Evolutionary conservation across 2,797 vertebrate species (phyloP).

Genomic region (Alectoris magna): DNA sequence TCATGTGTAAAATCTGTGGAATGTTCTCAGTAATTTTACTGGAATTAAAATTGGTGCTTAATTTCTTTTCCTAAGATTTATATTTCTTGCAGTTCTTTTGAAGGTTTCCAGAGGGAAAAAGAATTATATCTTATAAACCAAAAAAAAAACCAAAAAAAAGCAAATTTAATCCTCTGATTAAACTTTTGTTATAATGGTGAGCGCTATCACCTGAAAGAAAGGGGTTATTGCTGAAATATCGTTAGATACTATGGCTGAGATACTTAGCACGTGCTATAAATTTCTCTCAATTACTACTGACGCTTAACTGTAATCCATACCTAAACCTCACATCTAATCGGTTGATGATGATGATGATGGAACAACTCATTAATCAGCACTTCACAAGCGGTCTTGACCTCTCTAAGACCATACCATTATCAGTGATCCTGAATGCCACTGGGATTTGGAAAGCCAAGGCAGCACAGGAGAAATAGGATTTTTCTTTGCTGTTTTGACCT

Average conservation of each 20-base stretch:
- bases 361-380: constrained; percentile 42
- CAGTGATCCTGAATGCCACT: neutral
- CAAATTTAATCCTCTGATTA: constrained; percentile 33
- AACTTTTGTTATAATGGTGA: neutral
- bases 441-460: neutral
- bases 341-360: neutral
- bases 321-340: constrained; percentile 40
- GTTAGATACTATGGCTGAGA: neutral
- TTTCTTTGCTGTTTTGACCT: constrained; percentile 65
- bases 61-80: constrained; percentile 49
- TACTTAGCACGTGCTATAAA: neutral
- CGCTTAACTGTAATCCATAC: constrained; percentile 31
- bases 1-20: neutral
- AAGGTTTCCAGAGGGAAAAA: constrained; percentile 40
- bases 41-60: constrained; percentile 19
- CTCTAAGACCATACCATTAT: neutral
- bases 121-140: neutral
- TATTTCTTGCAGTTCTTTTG: neutral
- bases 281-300: neutral
- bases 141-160: constrained; percentile 5
- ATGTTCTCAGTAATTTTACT: neutral
- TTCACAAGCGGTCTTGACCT: constrained; percentile 18
- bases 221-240: constrained; percentile 1
- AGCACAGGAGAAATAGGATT: neutral
- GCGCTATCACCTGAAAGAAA: neutral